Conservation (phyloP, 1,140 invertebrate genomes). For the Pentalonia nigronervosa region DNA sequence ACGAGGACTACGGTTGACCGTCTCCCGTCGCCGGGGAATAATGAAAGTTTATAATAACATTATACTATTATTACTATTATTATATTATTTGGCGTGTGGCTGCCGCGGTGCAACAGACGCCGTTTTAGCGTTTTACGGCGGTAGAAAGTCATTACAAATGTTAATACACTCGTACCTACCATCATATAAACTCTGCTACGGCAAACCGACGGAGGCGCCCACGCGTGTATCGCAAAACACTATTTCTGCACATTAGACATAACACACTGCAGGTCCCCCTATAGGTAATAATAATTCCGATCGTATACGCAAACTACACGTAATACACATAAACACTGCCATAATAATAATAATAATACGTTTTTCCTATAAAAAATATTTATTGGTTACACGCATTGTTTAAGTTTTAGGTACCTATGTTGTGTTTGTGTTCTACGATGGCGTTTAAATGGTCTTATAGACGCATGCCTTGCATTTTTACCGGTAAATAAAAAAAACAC, state of each 20-base stretch:
- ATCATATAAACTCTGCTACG: not conserved
- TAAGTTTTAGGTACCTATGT: too few relatives aligned
- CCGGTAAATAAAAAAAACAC: not conserved
- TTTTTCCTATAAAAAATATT: not conserved
- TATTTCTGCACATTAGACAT: not conserved
- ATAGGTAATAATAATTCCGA: not conserved
- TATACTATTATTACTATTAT: not conserved
- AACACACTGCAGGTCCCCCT: too few relatives aligned
- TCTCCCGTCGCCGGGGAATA: not conserved
- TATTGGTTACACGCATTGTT: too few relatives aligned
- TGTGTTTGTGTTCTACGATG: too few relatives aligned
- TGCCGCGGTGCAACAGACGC: not conserved
- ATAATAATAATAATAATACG: not conserved
- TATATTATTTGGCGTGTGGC: not conserved
- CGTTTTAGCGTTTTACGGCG: constrained; percentile 14
- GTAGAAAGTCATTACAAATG: not conserved
- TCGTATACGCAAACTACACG: not conserved
- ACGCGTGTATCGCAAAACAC: not conserved
- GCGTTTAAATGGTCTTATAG: not conserved
- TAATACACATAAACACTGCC: not conserved
- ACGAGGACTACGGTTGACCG: constrained; percentile 18
- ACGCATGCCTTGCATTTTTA: not conserved
- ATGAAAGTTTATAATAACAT: constrained; percentile 24
- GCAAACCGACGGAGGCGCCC: not conserved
- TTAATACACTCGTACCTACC: not conserved